Percentiles rank a stretch among this genome's conserved stretches.
Evolutionary conservation across 2,888 invertebrate species (phyloP).

Genomic region (Orthosia cruda): DNA sequence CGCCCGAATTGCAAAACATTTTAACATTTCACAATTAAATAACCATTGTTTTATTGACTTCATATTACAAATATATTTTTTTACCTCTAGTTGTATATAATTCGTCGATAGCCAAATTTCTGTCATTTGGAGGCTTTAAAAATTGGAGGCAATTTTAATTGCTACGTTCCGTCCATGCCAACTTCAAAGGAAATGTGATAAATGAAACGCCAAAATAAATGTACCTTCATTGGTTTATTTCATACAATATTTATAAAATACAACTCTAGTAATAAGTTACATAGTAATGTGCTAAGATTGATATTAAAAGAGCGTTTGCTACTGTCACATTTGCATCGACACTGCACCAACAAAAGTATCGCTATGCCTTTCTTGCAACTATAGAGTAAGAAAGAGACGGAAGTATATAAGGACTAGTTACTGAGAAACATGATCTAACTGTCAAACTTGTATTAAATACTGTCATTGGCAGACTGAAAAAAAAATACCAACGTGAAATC

Average conservation of each 20-base stretch:
- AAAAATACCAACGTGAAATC: background rate
- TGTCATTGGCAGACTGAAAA: background rate
- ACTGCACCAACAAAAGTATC: background rate
- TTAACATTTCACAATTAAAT: no score
- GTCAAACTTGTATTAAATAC: background rate
- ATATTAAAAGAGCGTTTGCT: constrained; percentile 11
- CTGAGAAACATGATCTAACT: background rate
- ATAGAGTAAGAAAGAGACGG: constrained; percentile 8
- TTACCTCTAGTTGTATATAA: no score
- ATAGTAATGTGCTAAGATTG: constrained; percentile 29
- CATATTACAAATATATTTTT: no score
- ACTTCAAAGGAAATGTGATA: no score
- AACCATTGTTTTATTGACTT: no score
- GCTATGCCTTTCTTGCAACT: background rate
- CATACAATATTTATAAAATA: constrained; percentile 75
- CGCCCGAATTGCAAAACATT: no score
- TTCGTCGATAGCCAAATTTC: no score
- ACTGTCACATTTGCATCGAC: no score
- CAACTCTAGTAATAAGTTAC: constrained; percentile 66
- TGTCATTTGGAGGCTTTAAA: no score
- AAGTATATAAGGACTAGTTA: background rate
- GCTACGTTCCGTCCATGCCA: no score
- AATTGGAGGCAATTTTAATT: no score
- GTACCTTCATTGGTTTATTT: constrained; percentile 60
- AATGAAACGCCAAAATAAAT: constrained; percentile 36